Conservation (phyloP, 2,888 invertebrate genomes). For the Agriopis marginaria region DNA sequence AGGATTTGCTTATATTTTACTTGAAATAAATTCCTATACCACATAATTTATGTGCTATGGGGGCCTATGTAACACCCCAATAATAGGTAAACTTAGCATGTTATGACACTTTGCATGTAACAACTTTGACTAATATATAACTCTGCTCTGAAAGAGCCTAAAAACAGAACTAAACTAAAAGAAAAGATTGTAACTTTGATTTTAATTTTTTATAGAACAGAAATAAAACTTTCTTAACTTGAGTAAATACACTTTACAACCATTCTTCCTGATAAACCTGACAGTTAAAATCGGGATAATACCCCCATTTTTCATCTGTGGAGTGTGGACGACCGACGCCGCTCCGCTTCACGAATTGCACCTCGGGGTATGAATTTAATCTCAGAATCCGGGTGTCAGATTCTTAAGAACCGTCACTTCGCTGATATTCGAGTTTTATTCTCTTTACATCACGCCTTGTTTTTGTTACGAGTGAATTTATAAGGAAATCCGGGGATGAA, state of each 20-base stretch:
- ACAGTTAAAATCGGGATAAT: constrained; percentile 80
- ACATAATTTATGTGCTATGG: too few relatives aligned
- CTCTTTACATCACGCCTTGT: constrained; percentile 57
- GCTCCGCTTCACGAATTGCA: constrained; percentile 76
- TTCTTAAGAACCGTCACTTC: constrained; percentile 76
- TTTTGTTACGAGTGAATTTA: constrained; percentile 54
- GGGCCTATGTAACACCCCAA: too few relatives aligned
- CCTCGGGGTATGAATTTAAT: constrained; percentile 85
- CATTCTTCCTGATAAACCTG: constrained; percentile 66
- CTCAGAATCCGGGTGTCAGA: constrained; percentile 78
- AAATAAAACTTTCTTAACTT: constrained; percentile 9
- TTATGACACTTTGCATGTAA: too few relatives aligned
- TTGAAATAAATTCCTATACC: too few relatives aligned
- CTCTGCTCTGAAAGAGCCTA: too few relatives aligned
- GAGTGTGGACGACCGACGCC: constrained; percentile 68
- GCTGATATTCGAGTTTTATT: constrained; percentile 60
- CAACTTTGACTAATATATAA: too few relatives aligned
- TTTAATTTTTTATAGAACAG: too few relatives aligned
- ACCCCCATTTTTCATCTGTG: constrained; percentile 78
- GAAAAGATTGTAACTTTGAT: too few relatives aligned
- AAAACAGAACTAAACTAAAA: too few relatives aligned
- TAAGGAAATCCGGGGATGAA: constrained; percentile 41
- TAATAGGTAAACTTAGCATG: too few relatives aligned
- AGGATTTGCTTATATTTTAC: too few relatives aligned
- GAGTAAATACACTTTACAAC: constrained; percentile 39